These are phyloP conservation scores for Limnephilus marmoratus DNA, from an alignment of 2,888 invertebrate genomes.

Conservation along the genomic window DNA sequence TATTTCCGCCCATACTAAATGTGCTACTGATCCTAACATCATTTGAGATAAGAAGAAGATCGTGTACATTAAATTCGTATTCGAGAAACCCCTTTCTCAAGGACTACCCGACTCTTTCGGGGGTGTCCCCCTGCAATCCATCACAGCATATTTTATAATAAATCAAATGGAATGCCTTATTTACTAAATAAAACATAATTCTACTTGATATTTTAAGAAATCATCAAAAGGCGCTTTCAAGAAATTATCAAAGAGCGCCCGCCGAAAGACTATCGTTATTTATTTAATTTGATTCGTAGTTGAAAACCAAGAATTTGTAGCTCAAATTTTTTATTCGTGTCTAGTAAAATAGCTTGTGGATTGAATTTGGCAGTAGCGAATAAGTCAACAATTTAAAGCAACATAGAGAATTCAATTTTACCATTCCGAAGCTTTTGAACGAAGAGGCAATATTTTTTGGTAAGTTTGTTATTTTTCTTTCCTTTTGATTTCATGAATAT, in stretches of 20 bases:
- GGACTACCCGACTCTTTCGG: not conserved
- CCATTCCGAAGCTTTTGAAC: too few species aligned
- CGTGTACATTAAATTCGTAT: not conserved
- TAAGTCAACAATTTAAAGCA: too few species aligned
- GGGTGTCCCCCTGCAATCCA: not conserved
- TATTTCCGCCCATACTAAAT: too few species aligned
- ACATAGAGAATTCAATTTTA: too few species aligned
- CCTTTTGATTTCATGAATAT: too few species aligned
- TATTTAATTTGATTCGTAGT: not conserved
- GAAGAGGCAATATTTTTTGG: too few species aligned
- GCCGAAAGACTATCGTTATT: not conserved
- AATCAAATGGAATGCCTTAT: conserved; percentile 28
- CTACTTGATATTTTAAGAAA: not conserved
- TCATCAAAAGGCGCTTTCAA: not conserved
- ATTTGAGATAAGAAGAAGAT: not conserved
- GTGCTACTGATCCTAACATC: not conserved
- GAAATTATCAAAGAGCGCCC: not conserved
- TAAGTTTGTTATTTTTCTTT: too few species aligned
- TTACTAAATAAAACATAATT: conserved; percentile 25
- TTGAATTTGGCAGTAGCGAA: not conserved
- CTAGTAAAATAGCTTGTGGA: not conserved
- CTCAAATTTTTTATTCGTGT: not conserved
- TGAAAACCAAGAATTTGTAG: not conserved
- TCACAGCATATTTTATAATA: conserved; percentile 1
- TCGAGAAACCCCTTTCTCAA: not conserved